Percentiles rank a stretch among this genome's conserved stretches.
These are phyloP conservation scores for Astreopora myriophthalma DNA, from an alignment of 64 coral and sea anemone species.

Conservation along the genomic window DNA sequence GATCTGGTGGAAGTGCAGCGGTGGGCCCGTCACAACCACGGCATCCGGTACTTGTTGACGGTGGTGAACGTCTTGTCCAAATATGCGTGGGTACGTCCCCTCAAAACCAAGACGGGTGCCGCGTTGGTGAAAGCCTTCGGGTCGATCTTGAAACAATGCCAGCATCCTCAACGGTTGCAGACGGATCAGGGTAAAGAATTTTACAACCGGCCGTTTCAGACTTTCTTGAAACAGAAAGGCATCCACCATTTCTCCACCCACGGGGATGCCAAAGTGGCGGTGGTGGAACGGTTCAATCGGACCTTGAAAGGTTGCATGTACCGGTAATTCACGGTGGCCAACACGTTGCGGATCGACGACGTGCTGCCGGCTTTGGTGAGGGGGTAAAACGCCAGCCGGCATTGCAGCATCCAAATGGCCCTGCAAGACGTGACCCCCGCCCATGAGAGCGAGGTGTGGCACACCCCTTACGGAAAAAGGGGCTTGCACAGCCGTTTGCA, in stretches of 20 bases:
- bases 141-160: background rate
- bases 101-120: background rate
- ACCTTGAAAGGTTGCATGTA: slow-evolving; percentile 38
- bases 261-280: slow-evolving; percentile 15
- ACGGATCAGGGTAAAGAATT: slow-evolving; percentile 41
- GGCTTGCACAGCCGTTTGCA: no score
- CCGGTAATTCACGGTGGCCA: background rate
- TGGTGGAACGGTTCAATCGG: slow-evolving; percentile 53
- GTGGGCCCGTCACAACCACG: background rate
- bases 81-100: background rate
- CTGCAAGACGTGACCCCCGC: no score
- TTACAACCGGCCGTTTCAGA: slow-evolving; percentile 22
- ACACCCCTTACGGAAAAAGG: no score
- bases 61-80: slow-evolving; percentile 47
- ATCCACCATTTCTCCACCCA: slow-evolving; percentile 33
- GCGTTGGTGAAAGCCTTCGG: background rate
- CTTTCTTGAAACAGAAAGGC: background rate
- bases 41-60: slow-evolving; percentile 35
- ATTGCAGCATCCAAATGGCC: slow-evolving; percentile 41
- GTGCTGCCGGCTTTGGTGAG: background rate
- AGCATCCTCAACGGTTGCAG: background rate
- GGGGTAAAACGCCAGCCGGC: background rate
- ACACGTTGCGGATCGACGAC: background rate
- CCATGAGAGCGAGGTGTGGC: no score
- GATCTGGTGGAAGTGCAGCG: slow-evolving; percentile 23